Percentiles rank a stretch among this genome's conserved stretches.
These are phyloP conservation scores for Pantelozetes paolii DNA, from an alignment of 2,888 invertebrate genomes.

Conservation along the genomic window DNA sequence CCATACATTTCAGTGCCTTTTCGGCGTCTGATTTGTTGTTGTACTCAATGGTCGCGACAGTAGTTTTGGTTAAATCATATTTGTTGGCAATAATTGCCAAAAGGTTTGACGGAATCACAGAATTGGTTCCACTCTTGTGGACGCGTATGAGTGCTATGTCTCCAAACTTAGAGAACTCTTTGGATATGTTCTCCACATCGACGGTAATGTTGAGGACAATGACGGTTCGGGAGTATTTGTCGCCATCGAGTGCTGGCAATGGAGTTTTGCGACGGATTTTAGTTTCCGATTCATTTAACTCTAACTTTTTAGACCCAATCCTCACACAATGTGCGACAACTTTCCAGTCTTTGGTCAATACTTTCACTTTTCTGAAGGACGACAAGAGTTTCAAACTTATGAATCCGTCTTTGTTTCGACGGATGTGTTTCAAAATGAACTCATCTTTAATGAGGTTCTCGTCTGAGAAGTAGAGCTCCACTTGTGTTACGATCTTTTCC, in stretches of 20 bases:
- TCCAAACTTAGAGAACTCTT: constrained; percentile 79
- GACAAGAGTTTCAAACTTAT: constrained; percentile 90
- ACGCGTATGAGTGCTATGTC: constrained; percentile 84
- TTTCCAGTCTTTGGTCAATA: constrained; percentile 87
- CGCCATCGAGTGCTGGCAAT: constrained; percentile 78
- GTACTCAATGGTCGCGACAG: constrained; percentile 28
- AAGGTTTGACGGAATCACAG: background rate
- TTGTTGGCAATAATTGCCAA: background rate
- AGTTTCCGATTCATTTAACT: constrained; percentile 84
- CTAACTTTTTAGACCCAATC: constrained; percentile 66
- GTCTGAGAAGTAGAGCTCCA: constrained; percentile 93
- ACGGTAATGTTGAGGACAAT: constrained; percentile 79
- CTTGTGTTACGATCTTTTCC: constrained; percentile 74
- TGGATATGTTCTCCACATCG: constrained; percentile 85
- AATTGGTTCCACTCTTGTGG: background rate
- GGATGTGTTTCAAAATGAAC: constrained; percentile 87
- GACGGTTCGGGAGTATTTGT: constrained; percentile 79
- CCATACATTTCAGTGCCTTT: constrained; percentile 16
- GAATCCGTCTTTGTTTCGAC: constrained; percentile 90
- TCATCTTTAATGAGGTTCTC: constrained; percentile 92
- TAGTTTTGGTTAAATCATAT: background rate
- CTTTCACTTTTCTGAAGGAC: constrained; percentile 90
- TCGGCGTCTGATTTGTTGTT: constrained; percentile 16
- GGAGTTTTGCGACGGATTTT: constrained; percentile 80
- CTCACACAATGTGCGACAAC: constrained; percentile 81